Evolutionary conservation across 2,888 invertebrate genomes (phyloP).

Genomic region (Brenthis hecate): DNA sequence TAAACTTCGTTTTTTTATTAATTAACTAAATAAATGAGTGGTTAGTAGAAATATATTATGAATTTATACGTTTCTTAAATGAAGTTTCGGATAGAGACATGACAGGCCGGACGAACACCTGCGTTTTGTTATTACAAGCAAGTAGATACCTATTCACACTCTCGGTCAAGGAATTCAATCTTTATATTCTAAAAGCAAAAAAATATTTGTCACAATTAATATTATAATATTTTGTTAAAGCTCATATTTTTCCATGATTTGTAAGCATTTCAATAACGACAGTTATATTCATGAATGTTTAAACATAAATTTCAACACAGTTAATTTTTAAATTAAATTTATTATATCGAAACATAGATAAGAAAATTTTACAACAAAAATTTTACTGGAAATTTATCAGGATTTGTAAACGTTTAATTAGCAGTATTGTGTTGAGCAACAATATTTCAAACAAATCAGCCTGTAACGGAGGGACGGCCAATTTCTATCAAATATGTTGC

Average conservation of each 20-base stretch:
- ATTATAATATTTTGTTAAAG: no score
- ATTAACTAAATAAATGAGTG: no score
- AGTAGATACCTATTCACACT: conserved; percentile 24
- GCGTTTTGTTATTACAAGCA: conserved; percentile 48
- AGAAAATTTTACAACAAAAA: conserved; percentile 50
- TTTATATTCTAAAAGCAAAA: conserved; percentile 15
- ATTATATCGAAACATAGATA: conserved; percentile 35
- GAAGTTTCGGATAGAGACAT: conserved; percentile 61
- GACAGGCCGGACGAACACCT: conserved; percentile 78
- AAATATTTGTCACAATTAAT: not conserved
- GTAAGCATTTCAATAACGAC: no score
- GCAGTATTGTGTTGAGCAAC: conserved; percentile 70
- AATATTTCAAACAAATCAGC: conserved; percentile 51
- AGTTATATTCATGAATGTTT: conserved; percentile 6
- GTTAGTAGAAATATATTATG: no score
- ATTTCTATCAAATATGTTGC: conserved; percentile 56
- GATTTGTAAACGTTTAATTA: conserved; percentile 65
- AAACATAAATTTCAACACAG: no score
- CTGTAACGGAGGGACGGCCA: conserved; percentile 52
- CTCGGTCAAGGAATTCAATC: conserved; percentile 56
- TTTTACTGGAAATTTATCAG: conserved; percentile 57
- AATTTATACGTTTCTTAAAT: conserved; percentile 11
- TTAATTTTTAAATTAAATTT: conserved; percentile 23
- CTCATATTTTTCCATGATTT: no score
- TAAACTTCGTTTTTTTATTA: no score